These are phyloP conservation scores for Mnemiopsis leidyi DNA, from an alignment of 37 sponge, comb jelly and placozoan species.

Conservation along the genomic window DNA sequence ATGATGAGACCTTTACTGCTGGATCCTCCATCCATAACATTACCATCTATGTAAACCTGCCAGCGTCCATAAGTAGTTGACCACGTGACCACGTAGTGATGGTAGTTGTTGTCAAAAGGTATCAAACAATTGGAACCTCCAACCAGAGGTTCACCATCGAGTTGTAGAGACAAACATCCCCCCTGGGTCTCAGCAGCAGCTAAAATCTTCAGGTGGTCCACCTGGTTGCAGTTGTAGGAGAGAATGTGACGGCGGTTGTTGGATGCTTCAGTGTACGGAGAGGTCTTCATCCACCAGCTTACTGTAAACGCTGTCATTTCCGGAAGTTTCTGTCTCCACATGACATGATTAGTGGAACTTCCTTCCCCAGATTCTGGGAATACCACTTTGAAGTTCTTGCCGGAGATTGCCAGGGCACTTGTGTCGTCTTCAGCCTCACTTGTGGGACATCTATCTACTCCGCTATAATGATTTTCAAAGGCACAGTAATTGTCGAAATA, in stretches of 20 bases:
- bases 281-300: conserved; percentile 39
- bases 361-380: conserved; percentile 6
- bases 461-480: neutral
- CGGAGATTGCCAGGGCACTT: neutral
- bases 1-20: neutral
- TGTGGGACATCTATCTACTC: neutral
- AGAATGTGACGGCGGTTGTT: neutral
- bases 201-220: neutral
- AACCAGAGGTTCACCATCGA: neutral
- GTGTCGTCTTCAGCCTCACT: neutral
- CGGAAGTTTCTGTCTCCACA: conserved; percentile 10
- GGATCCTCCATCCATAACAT: conserved; percentile 4
- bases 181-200: conserved; percentile 14
- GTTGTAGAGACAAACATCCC: neutral
- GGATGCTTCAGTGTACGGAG: neutral
- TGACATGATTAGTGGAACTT: neutral
- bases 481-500: conserved; percentile 20
- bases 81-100: conserved; percentile 51
- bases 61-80: neutral
- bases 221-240: neutral
- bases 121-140: neutral
- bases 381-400: conserved; percentile 16
- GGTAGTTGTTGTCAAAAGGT: conserved; percentile 46
- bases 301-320: conserved; percentile 25
- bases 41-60: conserved; percentile 56